These are phyloP conservation scores for Lophura nycthemera DNA, from an alignment of 2,113 vertebrate genomes.

Conservation along the genomic window DNA sequence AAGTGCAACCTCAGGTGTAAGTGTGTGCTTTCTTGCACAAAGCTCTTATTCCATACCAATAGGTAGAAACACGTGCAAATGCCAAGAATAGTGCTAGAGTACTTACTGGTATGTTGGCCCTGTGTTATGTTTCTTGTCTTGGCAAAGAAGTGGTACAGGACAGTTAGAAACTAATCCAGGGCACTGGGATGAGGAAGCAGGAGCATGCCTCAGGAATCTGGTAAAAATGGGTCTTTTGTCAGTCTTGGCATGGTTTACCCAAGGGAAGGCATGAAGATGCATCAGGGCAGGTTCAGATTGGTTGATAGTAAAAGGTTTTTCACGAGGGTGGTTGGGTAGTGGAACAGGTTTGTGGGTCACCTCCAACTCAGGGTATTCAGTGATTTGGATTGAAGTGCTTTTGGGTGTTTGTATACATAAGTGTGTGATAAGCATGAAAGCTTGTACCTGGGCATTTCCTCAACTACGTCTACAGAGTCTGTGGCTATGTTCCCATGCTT, in stretches of 20 bases:
- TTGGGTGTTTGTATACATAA: neutral
- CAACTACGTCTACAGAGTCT: fast-evolving
- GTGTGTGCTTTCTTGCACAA: constrained; percentile 40
- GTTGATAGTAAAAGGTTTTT: neutral
- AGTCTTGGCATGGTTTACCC: neutral
- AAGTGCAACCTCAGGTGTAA: constrained; percentile 98
- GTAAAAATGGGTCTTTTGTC: neutral
- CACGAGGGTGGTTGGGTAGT: neutral
- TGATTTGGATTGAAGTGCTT: neutral
- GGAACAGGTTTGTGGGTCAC: neutral
- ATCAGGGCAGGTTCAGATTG: neutral
- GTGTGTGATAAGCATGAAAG: neutral
- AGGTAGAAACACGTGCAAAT: neutral
- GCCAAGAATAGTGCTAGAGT: neutral
- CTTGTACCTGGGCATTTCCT: neutral
- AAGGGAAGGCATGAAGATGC: neutral
- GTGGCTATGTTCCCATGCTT: neutral
- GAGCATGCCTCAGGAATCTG: neutral
- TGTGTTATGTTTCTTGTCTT: neutral
- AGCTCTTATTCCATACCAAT: neutral
- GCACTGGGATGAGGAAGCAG: neutral
- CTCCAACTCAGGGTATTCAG: neutral
- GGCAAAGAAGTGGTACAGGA: neutral
- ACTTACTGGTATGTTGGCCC: neutral
- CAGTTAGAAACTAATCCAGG: neutral